Percentiles rank a stretch among this genome's conserved stretches.
Evolutionary conservation across 2,113 vertebrate genomes (phyloP).

Genomic region (Crotophaga sulcirostris): DNA sequence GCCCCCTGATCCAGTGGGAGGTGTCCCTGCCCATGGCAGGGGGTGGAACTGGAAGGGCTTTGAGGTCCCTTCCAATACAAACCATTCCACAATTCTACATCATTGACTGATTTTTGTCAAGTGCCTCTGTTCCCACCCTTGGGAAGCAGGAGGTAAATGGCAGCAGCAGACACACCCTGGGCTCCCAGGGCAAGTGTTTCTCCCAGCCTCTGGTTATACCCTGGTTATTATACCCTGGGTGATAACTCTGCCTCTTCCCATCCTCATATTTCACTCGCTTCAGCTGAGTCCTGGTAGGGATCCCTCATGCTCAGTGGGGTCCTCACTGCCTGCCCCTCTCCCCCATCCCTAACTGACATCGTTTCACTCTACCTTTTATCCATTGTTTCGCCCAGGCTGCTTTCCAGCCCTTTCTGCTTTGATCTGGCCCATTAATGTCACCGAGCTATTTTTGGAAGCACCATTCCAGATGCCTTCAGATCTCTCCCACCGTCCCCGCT

Average conservation of each 20-base stretch:
- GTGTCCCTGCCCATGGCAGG: no score
- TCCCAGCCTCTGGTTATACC: background rate
- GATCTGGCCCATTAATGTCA: background rate
- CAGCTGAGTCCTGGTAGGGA: background rate
- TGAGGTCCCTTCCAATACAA: no score
- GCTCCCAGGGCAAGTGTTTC: background rate
- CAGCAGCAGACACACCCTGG: background rate
- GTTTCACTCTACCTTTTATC: background rate
- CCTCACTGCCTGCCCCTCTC: background rate
- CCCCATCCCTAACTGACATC: background rate
- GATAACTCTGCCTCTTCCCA: background rate
- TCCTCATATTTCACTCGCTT: background rate
- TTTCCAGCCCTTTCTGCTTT: background rate
- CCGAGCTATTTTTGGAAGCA: background rate
- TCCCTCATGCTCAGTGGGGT: accelerated
- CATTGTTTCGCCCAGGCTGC: background rate
- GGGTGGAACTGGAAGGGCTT: no score
- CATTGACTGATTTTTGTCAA: background rate
- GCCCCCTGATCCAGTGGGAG: no score
- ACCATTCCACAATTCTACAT: background rate
- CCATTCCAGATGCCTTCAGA: background rate
- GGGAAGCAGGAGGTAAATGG: background rate
- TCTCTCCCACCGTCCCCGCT: background rate
- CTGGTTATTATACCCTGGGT: no score
- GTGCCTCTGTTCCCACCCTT: background rate